phyloP scores from a whole-genome alignment of 2,888 invertebrate genomes.

The Oeneis ivallda region DNA sequence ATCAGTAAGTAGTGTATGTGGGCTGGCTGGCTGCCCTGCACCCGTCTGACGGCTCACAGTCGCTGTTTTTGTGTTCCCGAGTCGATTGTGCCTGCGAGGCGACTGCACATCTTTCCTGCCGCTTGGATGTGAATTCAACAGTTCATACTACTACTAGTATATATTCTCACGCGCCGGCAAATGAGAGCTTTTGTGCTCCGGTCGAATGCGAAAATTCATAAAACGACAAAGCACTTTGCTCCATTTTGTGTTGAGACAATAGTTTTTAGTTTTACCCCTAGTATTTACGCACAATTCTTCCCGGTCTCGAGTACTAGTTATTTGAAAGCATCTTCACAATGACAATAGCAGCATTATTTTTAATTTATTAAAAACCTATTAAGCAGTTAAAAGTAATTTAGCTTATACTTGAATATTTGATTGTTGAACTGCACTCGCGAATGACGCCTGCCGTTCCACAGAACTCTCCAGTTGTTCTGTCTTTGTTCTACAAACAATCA shows the following conservation, averaged over 20 bases:
- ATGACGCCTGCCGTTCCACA: neutral
- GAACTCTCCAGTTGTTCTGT: neutral
- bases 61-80: neutral
- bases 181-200: conserved; percentile 25
- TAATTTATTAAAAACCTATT: neutral
- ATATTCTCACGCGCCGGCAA: conserved; percentile 22
- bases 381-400: neutral
- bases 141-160: no score
- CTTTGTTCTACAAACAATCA: neutral
- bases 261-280: conserved; percentile 1
- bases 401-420: neutral
- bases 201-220: conserved; percentile 27
- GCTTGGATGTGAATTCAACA: conserved; percentile 15
- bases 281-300: neutral
- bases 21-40: neutral
- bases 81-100: neutral
- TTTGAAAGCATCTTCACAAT: neutral
- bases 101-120: neutral
- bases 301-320: neutral
- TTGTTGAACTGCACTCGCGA: neutral
- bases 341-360: neutral
- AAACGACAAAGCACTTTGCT: conserved; percentile 24
- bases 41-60: neutral
- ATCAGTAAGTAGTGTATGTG: no score
- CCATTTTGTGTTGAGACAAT: conserved; percentile 24